These are phyloP conservation scores for Apis mellifera DNA, from an alignment of 1,140 invertebrate genomes.

Conservation along the genomic window Amel_HAv3.1 CM009932.2:9515501-9516000, in stretches of 20 bases:
- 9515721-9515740: conserved; percentile 23
- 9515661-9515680: conserved; percentile 24
- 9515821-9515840: conserved; percentile 45
- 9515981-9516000: not conserved
- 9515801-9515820: conserved; percentile 67
- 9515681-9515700: conserved; percentile 19
- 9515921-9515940: conserved; percentile 41
- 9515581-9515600: not conserved
- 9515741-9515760: conserved; percentile 52
- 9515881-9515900: conserved; percentile 35
- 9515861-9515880: conserved; percentile 41
- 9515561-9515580: conserved; percentile 16
- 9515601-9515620: not conserved
- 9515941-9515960: conserved; percentile 57
- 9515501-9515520: not conserved
- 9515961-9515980: not conserved
- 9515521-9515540: not conserved
- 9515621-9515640: not conserved
- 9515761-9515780: conserved; percentile 67
- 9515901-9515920: conserved; percentile 47
- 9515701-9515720: conserved; percentile 55
- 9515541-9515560: conserved; percentile 14
- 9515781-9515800: conserved; percentile 67
- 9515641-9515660: conserved; percentile 23
- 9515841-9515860: conserved; percentile 61